phyloP scores from a whole-genome alignment of 2,888 invertebrate genomes.

The Volucella bombylans region DNA sequence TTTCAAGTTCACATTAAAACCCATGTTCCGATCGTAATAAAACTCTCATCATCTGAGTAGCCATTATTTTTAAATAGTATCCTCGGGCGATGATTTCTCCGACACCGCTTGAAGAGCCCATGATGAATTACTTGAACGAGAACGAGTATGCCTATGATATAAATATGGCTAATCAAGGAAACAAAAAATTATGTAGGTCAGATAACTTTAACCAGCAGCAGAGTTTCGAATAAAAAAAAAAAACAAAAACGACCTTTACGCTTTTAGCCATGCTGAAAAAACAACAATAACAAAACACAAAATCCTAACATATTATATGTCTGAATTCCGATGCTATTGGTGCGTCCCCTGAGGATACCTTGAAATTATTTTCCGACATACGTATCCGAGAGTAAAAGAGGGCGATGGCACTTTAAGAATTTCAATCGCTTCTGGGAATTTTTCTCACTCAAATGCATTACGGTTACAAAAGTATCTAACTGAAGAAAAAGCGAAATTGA shows the following conservation, averaged over 20 bases:
- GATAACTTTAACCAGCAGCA: constrained; percentile 9
- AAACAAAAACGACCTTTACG: background rate
- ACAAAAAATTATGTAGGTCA: constrained; percentile 32
- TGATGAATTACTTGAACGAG: constrained; percentile 16
- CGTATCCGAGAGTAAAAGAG: background rate
- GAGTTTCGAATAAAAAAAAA: background rate
- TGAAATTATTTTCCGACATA: constrained; percentile 19
- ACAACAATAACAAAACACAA: background rate
- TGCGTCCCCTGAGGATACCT: background rate
- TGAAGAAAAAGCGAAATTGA: constrained; percentile 40
- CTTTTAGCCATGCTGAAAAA: background rate
- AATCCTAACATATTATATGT: no score
- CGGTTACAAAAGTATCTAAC: constrained; percentile 1
- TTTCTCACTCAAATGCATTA: background rate
- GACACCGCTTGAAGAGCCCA: background rate
- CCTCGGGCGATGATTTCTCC: constrained; percentile 18
- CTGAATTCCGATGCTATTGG: background rate
- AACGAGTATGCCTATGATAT: background rate
- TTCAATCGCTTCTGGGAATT: constrained; percentile 1
- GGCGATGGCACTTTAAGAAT: constrained; percentile 16
- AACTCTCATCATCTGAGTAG: constrained; percentile 15
- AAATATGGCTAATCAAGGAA: constrained; percentile 24
- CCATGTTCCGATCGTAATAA: background rate
- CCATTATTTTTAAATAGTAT: constrained; percentile 1
- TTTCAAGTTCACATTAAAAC: background rate